Base-by-base conservation (phyloP, 2,113 vertebrate species). In the Pandion haliaetus region DNA sequence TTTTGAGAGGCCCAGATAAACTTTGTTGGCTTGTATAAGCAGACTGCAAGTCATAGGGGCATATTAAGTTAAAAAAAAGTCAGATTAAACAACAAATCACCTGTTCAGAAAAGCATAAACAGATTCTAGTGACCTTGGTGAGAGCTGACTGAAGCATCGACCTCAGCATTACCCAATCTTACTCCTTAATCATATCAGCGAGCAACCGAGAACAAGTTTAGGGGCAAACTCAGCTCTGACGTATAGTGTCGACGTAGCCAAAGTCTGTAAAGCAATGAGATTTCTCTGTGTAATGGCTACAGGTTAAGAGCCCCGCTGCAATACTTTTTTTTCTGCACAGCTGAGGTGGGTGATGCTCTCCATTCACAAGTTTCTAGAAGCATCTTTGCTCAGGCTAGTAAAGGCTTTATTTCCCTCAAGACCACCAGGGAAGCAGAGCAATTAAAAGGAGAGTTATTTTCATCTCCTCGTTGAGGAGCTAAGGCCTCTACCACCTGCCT, bases 361-460 rank as follows among this genome's bases (percentile, higher is more conserved):
- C 34, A 17, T 14, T 28, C 6, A 3, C 78, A n/a, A 45, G 74
- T 28, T 28, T 3, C 40, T 3, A 36, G 73, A 50, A 93, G 40
- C 73, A 34, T 29, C 82, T 90, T 28, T 40, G 58, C 73, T 69
- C 40, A 25, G 18, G 52, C 12, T 59, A 79, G n/a, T 6, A 10
- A 80, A 92, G 52, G 63, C 6, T 93, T 85, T 55, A 78, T 88
- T 82, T 95, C 93, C 92, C 82, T 57, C 40, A 45, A 86, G 86
- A 86, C 21, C 93, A 52, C 42, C 11, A 21, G 73, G 84, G 86
- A 90, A 90, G 59, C 87, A 90, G 66, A 83, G 92, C 95, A 96
- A 97, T 98, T 97, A 97, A 88, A 90, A 84, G 71, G 62, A 92
- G 62, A 79, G 74, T 93, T 83, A 89, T 96, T 91, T 92, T 83